These are phyloP conservation scores for Margarornis squamiger DNA, from an alignment of 2,797 vertebrate species.

Conservation along the genomic window DNA sequence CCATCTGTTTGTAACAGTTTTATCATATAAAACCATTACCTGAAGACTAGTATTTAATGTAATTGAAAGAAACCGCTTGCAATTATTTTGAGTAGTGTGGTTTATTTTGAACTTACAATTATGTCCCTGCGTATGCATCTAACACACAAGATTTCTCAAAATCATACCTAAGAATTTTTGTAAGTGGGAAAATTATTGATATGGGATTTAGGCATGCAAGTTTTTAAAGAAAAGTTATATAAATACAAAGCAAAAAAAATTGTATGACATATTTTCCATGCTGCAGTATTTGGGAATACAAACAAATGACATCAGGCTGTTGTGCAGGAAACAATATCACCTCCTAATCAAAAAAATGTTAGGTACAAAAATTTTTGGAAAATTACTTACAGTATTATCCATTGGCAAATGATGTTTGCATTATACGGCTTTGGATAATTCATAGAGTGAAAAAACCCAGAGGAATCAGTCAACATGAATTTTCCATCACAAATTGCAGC, in stretches of 20 bases:
- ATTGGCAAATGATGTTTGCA: constrained; percentile 77
- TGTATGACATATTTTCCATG: not conserved
- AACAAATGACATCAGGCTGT: not conserved
- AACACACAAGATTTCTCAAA: not conserved
- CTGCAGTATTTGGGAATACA: not conserved
- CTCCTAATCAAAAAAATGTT: not conserved
- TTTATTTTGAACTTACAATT: not conserved
- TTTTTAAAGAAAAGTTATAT: not conserved
- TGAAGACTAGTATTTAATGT: not conserved
- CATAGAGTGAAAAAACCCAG: constrained; percentile 84
- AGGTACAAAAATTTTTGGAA: not conserved
- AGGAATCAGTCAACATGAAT: constrained; percentile 80
- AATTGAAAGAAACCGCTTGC: not conserved
- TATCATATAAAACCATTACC: not conserved
- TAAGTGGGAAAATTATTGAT: not conserved
- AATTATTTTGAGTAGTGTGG: not conserved
- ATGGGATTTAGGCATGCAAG: not conserved
- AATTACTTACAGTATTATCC: constrained; percentile 86
- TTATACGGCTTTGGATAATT: constrained; percentile 75
- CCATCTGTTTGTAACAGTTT: not conserved
- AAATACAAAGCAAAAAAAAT: not conserved
- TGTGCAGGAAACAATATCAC: not conserved
- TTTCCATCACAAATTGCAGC: constrained; percentile 87
- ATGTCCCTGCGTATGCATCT: not conserved
- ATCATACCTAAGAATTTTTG: not conserved